Percentiles rank a stretch among this genome's conserved stretches.
Evolutionary conservation across 1,140 invertebrate species (phyloP).

Genomic region (Procambarus clarkii): DNA sequence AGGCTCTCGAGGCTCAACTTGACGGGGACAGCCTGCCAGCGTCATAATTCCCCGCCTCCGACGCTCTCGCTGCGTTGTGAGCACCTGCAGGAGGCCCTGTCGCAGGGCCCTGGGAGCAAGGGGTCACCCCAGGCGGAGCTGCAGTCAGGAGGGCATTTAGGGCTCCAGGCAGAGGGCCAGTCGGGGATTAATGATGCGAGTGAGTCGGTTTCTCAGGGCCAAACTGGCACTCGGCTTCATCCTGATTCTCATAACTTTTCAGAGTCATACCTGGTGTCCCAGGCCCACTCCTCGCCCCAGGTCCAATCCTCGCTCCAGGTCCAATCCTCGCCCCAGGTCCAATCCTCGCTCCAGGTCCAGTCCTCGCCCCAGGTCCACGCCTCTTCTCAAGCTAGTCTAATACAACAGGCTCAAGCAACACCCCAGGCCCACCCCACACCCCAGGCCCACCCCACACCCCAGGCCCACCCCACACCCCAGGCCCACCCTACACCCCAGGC

Average conservation of each 20-base stretch:
- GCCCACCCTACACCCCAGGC: background rate
- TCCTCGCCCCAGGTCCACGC: background rate
- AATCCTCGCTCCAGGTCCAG: too few species aligned
- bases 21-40: background rate
- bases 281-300: too few species aligned
- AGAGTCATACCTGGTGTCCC: too few species aligned
- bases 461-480: background rate
- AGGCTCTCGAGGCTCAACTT: slow-evolving; percentile 20
- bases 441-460: background rate
- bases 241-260: too few species aligned
- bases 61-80: slow-evolving; percentile 14
- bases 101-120: background rate
- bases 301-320: too few species aligned
- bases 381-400: background rate
- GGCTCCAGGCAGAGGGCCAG: background rate
- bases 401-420: background rate
- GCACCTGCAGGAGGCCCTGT: background rate
- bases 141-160: background rate
- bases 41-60: slow-evolving; percentile 13
- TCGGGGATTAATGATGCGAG: too few species aligned
- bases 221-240: too few species aligned
- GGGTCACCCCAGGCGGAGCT: background rate
- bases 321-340: too few species aligned
- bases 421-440: background rate
- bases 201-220: too few species aligned